phyloP scores from a whole-genome alignment of 2,797 vertebrate genomes.

The Cirrhinus molitorella region DNA sequence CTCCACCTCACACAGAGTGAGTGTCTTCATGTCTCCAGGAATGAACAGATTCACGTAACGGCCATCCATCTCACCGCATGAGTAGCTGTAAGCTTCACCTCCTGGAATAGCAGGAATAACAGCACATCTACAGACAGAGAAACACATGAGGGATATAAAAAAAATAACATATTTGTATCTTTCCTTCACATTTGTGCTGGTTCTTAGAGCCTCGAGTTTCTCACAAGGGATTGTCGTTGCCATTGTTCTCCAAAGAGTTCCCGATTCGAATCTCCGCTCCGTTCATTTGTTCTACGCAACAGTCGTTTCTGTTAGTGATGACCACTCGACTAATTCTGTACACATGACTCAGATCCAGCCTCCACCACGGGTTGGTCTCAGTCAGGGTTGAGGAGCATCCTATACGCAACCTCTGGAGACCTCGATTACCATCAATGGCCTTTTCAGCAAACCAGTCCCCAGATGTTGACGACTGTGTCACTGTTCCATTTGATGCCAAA shows the following conservation, averaged over 20 bases:
- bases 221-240: not conserved
- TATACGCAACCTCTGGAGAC: not conserved
- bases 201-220: too few relatives aligned
- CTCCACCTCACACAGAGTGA: not conserved
- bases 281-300: not conserved
- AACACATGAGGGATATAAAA: not conserved
- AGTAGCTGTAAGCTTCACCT: not conserved
- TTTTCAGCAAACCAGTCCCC: not conserved
- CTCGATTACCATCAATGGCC: not conserved
- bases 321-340: not conserved
- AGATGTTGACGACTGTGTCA: constrained; percentile 2
- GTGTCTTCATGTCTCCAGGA: not conserved
- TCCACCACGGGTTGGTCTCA: not conserved
- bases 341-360: not conserved
- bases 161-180: not conserved
- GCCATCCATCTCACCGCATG: constrained; percentile 21
- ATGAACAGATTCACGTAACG: constrained; percentile 32
- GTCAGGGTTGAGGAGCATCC: not conserved
- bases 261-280: not conserved
- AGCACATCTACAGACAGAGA: constrained; percentile 2
- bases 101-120: constrained; percentile 6
- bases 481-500: not conserved
- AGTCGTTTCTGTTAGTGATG: not conserved
- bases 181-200: not conserved
- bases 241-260: not conserved